Evolutionary conservation across 2,797 vertebrate genomes (phyloP).

Genomic region (Lophotriccus pileatus): DNA sequence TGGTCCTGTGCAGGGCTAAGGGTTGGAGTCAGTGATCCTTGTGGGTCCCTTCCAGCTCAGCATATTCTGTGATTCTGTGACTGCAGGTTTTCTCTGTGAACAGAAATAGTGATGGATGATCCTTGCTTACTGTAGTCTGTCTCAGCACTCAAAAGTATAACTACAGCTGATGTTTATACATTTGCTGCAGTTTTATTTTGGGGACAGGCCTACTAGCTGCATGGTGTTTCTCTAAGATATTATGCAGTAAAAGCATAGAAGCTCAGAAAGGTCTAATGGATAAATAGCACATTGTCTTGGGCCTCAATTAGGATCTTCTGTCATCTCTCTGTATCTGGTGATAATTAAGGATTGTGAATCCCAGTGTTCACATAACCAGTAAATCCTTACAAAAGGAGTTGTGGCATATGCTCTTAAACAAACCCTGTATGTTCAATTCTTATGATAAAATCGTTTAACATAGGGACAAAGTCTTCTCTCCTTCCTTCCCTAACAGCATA

Average conservation of each 20-base stretch:
- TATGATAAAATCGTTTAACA: background rate
- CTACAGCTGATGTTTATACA: background rate
- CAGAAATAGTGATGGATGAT: background rate
- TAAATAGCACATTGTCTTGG: background rate
- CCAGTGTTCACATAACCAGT: background rate
- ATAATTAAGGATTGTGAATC: background rate
- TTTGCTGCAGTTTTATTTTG: background rate
- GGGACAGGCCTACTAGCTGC: background rate
- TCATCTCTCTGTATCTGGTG: background rate
- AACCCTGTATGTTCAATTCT: background rate
- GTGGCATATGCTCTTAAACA: background rate
- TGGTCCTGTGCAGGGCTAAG: background rate
- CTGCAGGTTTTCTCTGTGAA: background rate
- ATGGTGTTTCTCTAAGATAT: background rate
- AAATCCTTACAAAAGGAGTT: background rate
- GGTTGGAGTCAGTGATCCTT: background rate
- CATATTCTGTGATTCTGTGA: background rate
- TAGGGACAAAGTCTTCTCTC: background rate
- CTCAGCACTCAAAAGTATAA: background rate
- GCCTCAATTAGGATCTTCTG: background rate
- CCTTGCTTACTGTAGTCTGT: background rate
- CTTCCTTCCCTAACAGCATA: too few relatives aligned
- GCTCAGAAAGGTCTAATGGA: background rate
- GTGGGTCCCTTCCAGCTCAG: background rate
- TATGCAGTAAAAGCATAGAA: background rate